phyloP scores from a whole-genome alignment of 1,140 invertebrate genomes.

The Achroia grisella region DNA sequence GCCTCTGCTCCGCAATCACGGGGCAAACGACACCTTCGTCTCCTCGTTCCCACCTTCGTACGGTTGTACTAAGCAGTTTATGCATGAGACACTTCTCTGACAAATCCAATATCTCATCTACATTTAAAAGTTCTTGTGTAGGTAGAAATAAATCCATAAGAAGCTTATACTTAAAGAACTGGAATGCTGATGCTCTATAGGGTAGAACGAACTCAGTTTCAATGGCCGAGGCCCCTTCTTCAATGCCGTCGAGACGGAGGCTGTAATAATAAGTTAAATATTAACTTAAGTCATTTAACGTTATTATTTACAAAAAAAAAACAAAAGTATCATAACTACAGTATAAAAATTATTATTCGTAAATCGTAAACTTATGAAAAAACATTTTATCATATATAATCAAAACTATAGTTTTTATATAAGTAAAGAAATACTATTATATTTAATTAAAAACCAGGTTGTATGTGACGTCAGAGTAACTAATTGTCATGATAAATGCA shows the following conservation, averaged over 20 bases:
- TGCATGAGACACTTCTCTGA: constrained; percentile 76
- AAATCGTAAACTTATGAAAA: background rate
- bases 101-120: constrained; percentile 57
- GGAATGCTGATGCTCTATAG: constrained; percentile 74
- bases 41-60: constrained; percentile 70
- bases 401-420: too few species aligned
- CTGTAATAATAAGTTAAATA: too few species aligned
- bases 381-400: too few species aligned
- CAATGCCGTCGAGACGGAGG: constrained; percentile 78
- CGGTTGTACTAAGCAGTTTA: constrained; percentile 75
- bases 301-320: too few species aligned
- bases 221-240: constrained; percentile 56
- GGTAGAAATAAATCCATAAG: constrained; percentile 76
- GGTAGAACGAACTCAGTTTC: constrained; percentile 72
- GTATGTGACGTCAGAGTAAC: too few species aligned
- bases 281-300: too few species aligned
- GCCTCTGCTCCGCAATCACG: constrained; percentile 38
- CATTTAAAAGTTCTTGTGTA: constrained; percentile 59
- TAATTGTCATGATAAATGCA: too few species aligned
- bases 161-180: constrained; percentile 76
- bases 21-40: constrained; percentile 71
- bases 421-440: too few species aligned
- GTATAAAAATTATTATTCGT: background rate
- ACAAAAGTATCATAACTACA: background rate
- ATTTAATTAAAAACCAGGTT: too few species aligned